Conservation (phyloP, 2,113 vertebrate genomes). For the Formicarius rufipectus region DNA sequence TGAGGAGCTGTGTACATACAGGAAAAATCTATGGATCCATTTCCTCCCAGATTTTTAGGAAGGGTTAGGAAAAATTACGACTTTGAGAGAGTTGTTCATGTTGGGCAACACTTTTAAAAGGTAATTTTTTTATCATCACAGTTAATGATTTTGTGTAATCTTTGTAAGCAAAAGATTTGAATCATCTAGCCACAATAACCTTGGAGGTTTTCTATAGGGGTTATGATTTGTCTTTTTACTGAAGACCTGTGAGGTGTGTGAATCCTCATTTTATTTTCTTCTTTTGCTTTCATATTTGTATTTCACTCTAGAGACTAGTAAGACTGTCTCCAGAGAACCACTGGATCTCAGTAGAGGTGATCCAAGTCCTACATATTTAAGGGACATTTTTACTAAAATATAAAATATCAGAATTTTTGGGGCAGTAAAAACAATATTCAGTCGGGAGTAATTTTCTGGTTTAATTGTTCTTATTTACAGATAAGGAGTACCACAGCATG, state of each 20-base stretch:
- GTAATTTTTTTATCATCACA: not conserved
- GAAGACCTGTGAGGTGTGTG: not conserved
- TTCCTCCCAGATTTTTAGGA: not conserved
- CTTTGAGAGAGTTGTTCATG: not conserved
- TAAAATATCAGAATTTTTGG: not conserved
- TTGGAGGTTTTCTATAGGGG: not conserved
- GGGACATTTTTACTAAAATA: not conserved
- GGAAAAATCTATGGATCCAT: not conserved
- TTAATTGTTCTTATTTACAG: conserved; percentile 16
- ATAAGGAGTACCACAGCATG: not conserved
- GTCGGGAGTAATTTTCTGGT: not conserved
- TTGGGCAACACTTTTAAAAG: not conserved
- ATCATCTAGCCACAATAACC: not conserved
- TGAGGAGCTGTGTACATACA: rapidly evolving
- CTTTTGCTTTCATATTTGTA: not conserved
- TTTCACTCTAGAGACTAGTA: not conserved
- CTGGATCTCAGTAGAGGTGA: not conserved
- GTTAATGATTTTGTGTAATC: not conserved
- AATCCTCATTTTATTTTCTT: not conserved
- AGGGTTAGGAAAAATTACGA: not conserved
- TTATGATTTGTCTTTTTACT: not conserved
- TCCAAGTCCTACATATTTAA: not conserved
- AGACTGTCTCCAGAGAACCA: not conserved
- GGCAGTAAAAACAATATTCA: not conserved
- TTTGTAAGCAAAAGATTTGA: not conserved